Conservation (phyloP, 2,888 invertebrate genomes). For the Fragum fragum region DNA sequence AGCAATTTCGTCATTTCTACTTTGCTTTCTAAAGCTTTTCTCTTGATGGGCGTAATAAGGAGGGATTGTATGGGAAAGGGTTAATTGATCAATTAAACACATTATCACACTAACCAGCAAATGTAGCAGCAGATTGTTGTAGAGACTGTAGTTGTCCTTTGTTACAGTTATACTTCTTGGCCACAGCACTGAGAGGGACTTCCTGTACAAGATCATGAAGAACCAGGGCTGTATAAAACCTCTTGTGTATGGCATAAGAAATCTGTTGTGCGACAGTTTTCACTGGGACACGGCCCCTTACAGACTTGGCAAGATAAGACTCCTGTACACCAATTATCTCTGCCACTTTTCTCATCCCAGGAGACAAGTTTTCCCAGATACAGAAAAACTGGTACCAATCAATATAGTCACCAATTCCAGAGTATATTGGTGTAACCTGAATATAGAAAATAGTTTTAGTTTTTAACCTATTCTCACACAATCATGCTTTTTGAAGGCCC, state of each 20-base stretch:
- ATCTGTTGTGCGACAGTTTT: conserved; percentile 75
- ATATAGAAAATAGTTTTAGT: too few relatives aligned
- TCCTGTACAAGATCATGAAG: conserved; percentile 97
- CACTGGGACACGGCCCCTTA: conserved; percentile 76
- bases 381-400: conserved; percentile 91
- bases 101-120: conserved; percentile 91
- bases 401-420: conserved; percentile 91
- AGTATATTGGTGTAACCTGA: conserved; percentile 94
- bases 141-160: conserved; percentile 97
- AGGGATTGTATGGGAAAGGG: too few relatives aligned
- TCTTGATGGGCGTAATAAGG: too few relatives aligned
- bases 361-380: conserved; percentile 93
- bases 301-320: conserved; percentile 91
- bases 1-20: too few relatives aligned
- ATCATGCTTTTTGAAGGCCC: too few relatives aligned
- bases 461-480: too few relatives aligned
- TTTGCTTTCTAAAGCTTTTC: too few relatives aligned
- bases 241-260: conserved; percentile 81
- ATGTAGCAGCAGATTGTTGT: conserved; percentile 97
- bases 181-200: conserved; percentile 91
- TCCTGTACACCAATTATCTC: conserved; percentile 95
- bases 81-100: too few relatives aligned
- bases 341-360: conserved; percentile 94
- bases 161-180: conserved; percentile 94
- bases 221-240: conserved; percentile 92